These are phyloP conservation scores for Polietes domitor DNA, from an alignment of 2,888 invertebrate species.

Conservation along the genomic window DNA sequence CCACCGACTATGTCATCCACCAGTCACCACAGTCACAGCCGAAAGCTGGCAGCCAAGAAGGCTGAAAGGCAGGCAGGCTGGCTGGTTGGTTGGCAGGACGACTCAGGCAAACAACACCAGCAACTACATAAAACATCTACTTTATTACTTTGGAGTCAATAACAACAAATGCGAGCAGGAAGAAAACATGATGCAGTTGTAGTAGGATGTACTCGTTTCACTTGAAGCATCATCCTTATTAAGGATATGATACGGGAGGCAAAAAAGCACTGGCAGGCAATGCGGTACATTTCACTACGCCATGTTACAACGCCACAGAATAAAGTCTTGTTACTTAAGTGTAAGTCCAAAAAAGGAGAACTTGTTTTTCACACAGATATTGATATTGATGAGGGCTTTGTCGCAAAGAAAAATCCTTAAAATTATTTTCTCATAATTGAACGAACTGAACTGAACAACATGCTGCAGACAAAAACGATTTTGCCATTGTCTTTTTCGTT, in stretches of 20 bases:
- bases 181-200: conserved; percentile 18
- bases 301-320: too few relatives aligned
- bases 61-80: background rate
- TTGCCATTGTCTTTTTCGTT: too few relatives aligned
- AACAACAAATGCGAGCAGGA: conserved; percentile 4
- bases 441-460: too few relatives aligned
- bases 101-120: background rate
- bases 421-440: too few relatives aligned
- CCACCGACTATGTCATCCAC: background rate
- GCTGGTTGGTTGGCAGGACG: background rate
- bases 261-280: too few relatives aligned
- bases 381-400: too few relatives aligned
- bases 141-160: conserved; percentile 30
- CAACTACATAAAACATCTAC: background rate
- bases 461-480: too few relatives aligned
- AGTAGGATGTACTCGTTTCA: background rate
- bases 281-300: too few relatives aligned
- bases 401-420: too few relatives aligned
- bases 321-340: too few relatives aligned
- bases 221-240: background rate
- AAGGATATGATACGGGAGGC: background rate
- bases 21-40: conserved; percentile 1
- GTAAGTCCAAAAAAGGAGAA: too few relatives aligned
- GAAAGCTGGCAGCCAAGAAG: background rate
- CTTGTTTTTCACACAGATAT: too few relatives aligned